Evolutionary conservation across 2,888 invertebrate genomes (phyloP).

Genomic region (Patella pellucida): DNA sequence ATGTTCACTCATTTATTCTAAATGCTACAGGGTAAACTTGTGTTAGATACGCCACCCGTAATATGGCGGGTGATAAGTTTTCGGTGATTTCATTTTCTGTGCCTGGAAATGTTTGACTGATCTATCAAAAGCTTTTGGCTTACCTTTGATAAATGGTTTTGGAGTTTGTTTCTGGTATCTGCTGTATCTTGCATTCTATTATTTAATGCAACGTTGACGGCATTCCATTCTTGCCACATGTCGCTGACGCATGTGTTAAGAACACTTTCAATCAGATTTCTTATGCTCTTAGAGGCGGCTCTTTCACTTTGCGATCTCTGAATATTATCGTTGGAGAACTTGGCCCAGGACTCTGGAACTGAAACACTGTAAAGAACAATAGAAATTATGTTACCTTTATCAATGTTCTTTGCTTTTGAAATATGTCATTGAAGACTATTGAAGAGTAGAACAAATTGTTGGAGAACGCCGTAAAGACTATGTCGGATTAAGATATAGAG

Average conservation of each 20-base stretch:
- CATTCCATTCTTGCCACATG: slow-evolving; percentile 70
- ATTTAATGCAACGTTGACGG: slow-evolving; percentile 66
- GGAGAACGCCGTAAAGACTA: too few relatives aligned
- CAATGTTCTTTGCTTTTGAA: too few relatives aligned
- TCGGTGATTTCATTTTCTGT: neutral
- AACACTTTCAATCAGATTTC: slow-evolving; percentile 61
- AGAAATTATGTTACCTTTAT: too few relatives aligned
- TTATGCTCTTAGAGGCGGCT: slow-evolving; percentile 64
- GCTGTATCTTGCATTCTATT: slow-evolving; percentile 66
- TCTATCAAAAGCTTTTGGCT: neutral
- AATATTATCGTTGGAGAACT: slow-evolving; percentile 70
- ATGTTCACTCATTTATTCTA: too few relatives aligned
- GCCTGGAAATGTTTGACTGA: neutral
- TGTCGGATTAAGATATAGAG: too few relatives aligned
- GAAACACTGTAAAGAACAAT: slow-evolving; percentile 52
- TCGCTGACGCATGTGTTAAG: slow-evolving; percentile 66
- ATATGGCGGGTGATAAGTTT: too few relatives aligned
- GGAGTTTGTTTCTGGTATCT: slow-evolving; percentile 68
- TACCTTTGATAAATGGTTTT: slow-evolving; percentile 68
- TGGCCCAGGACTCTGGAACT: slow-evolving; percentile 69
- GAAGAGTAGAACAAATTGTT: too few relatives aligned
- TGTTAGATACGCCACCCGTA: too few relatives aligned
- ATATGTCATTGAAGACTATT: too few relatives aligned
- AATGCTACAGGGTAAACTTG: too few relatives aligned
- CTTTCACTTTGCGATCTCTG: slow-evolving; percentile 69